Percentiles rank a stretch among this genome's conserved stretches.
phyloP scores from a whole-genome alignment of 2,888 invertebrate genomes.

The Tinea semifulvella region DNA sequence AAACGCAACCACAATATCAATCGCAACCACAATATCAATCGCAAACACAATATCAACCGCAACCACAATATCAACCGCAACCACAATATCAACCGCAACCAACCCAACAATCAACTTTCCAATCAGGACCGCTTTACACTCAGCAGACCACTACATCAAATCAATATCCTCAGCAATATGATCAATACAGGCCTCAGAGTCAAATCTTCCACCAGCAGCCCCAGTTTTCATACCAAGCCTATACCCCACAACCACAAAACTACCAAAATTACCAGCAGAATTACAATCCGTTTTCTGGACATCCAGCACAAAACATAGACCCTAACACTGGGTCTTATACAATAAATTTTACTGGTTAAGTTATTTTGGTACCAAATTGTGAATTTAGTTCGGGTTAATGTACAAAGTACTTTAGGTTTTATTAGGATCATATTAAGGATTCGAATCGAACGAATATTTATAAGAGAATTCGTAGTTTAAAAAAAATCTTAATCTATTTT shows the following conservation, averaged over 20 bases:
- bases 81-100: conserved; percentile 19
- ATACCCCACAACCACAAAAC: conserved; percentile 40
- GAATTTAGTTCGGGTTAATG: not conserved
- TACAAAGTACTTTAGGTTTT: too few relatives aligned
- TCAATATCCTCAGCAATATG: conserved; percentile 35
- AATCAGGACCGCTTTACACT: conserved; percentile 27
- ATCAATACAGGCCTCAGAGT: conserved; percentile 35
- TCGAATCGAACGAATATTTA: too few relatives aligned
- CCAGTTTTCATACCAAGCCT: conserved; percentile 49
- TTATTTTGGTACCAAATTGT: conserved; percentile 6
- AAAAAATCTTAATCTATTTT: too few relatives aligned
- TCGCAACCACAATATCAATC: conserved; percentile 29
- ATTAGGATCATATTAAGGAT: too few relatives aligned
- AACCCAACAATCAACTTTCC: conserved; percentile 24
- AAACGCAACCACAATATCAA: conserved; percentile 27
- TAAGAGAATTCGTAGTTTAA: too few relatives aligned
- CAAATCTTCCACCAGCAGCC: conserved; percentile 54
- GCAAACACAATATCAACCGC: conserved; percentile 22
- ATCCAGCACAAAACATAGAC: conserved; percentile 78
- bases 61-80: conserved; percentile 29
- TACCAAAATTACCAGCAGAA: conserved; percentile 37
- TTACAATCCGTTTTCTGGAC: conserved; percentile 66
- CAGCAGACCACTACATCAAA: conserved; percentile 37
- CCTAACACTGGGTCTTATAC: conserved; percentile 80
- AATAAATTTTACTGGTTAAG: conserved; percentile 74